These are phyloP conservation scores for Drosophila asahinai DNA, from an alignment of 1,140 invertebrate genomes.

Conservation along the genomic window DNA sequence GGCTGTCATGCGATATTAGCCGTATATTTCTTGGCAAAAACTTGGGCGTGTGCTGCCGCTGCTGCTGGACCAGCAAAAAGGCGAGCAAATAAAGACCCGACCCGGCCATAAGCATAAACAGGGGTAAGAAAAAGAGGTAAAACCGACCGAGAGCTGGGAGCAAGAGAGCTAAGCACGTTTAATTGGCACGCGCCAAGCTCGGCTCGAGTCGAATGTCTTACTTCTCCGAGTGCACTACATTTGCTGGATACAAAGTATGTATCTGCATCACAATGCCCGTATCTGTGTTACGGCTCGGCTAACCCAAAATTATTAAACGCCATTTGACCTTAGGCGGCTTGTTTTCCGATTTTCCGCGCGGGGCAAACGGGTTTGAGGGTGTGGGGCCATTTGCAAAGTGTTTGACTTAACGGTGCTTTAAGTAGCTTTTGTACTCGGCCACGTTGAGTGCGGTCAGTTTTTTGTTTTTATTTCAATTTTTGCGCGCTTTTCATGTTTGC, in stretches of 20 bases:
- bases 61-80: conserved; percentile 30
- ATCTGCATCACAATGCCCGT: conserved; percentile 50
- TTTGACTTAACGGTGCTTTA: conserved; percentile 71
- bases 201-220: conserved; percentile 68
- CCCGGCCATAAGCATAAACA: conserved; percentile 23
- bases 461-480: conserved; percentile 31
- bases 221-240: conserved; percentile 45
- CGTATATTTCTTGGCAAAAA: conserved; percentile 34
- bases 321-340: conserved; percentile 78
- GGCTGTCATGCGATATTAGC: conserved; percentile 51
- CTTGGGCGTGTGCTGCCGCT: conserved; percentile 63
- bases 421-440: conserved; percentile 52
- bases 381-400: conserved; percentile 69
- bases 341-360: conserved; percentile 18
- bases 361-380: conserved; percentile 8
- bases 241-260: conserved; percentile 55
- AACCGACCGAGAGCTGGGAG: conserved; percentile 38
- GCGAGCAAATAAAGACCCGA: conserved; percentile 26
- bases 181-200: conserved; percentile 77
- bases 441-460: conserved; percentile 64
- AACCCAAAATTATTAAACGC: conserved; percentile 81
- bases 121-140: conserved; percentile 16
- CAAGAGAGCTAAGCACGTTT: conserved; percentile 57
- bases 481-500: conserved; percentile 56
- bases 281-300: conserved; percentile 33